These are phyloP conservation scores for Podargus strigoides DNA, from an alignment of 2,797 vertebrate species.

Conservation along the genomic window DNA sequence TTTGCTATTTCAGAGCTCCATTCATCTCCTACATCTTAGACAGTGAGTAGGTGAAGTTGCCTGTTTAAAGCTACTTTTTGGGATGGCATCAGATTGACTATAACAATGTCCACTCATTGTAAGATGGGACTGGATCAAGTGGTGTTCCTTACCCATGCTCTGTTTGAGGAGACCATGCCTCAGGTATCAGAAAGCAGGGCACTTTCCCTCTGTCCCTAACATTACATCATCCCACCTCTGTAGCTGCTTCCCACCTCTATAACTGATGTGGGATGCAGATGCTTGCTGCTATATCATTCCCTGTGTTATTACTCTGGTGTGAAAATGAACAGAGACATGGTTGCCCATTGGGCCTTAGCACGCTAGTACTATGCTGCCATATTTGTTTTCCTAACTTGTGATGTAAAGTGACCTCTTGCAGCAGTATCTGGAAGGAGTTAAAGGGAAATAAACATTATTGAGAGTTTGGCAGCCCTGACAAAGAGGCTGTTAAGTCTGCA, in stretches of 20 bases:
- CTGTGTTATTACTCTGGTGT: fast-evolving
- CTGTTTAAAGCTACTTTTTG: not conserved
- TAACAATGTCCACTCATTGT: not conserved
- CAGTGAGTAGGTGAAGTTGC: not conserved
- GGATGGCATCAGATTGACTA: not conserved
- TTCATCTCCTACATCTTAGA: not conserved
- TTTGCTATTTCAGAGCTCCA: not conserved
- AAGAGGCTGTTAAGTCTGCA: not conserved
- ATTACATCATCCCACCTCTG: not conserved
- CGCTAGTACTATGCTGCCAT: no score
- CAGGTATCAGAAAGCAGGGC: not conserved
- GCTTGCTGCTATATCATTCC: not conserved
- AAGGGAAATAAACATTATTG: not conserved
- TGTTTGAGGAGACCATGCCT: not conserved
- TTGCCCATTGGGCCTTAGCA: not conserved
- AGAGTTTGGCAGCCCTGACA: not conserved
- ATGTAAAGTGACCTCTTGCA: not conserved
- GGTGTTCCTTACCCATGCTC: not conserved
- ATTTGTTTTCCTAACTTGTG: not conserved
- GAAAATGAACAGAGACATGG: fast-evolving
- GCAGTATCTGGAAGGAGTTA: not conserved
- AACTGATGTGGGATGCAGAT: not conserved
- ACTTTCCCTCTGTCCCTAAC: not conserved
- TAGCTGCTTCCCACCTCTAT: not conserved
- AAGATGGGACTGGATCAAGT: not conserved